phyloP scores from a whole-genome alignment of 2,888 invertebrate genomes.

The Amphipyra berbera region DNA sequence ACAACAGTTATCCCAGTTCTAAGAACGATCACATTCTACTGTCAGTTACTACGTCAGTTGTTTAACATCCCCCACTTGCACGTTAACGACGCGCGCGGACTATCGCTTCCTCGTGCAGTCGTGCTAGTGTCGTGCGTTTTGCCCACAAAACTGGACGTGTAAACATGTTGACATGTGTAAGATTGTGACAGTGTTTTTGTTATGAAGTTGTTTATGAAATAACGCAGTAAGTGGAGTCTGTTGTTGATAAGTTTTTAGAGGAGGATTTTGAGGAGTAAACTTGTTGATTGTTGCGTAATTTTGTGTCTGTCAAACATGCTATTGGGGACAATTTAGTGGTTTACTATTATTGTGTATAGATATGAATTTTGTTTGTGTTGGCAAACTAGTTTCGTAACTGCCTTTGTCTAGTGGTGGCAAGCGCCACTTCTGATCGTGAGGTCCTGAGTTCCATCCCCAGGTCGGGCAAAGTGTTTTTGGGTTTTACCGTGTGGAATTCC shows the following conservation, averaged over 20 bases:
- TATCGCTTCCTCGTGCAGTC: conserved; percentile 39
- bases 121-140: conserved; percentile 37
- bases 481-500: too few relatives aligned
- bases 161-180: conserved; percentile 21
- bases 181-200: conserved; percentile 37
- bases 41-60: conserved; percentile 25
- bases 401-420: too few relatives aligned
- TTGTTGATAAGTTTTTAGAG: too few relatives aligned
- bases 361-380: too few relatives aligned
- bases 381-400: too few relatives aligned
- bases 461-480: too few relatives aligned
- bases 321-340: too few relatives aligned
- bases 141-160: conserved; percentile 52
- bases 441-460: too few relatives aligned
- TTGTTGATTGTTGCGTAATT: too few relatives aligned
- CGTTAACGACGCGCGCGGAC: conserved; percentile 17
- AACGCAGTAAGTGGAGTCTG: conserved; percentile 28
- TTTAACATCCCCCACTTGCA: conserved; percentile 51
- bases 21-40: background rate
- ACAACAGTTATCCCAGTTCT: background rate
- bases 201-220: conserved; percentile 25
- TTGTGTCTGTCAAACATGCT: too few relatives aligned
- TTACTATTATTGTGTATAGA: too few relatives aligned
- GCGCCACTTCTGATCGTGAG: too few relatives aligned
- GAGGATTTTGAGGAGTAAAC: background rate